phyloP scores from a whole-genome alignment of 2,888 invertebrate genomes.

The Erebia epiphron region DNA sequence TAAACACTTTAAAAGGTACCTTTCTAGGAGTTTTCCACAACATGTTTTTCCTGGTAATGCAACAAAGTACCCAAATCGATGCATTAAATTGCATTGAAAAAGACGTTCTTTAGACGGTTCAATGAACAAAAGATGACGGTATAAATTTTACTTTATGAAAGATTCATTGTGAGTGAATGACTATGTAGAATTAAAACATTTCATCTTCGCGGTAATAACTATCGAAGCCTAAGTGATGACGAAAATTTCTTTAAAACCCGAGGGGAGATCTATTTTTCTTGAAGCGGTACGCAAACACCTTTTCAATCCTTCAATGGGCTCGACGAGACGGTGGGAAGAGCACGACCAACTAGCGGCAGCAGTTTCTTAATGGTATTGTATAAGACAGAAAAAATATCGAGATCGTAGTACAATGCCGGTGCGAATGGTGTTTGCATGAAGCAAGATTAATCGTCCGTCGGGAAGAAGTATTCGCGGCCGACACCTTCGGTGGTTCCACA shows the following conservation, averaged over 20 bases:
- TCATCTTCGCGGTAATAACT: constrained; percentile 74
- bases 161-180: constrained; percentile 75
- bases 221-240: constrained; percentile 81
- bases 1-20: no score
- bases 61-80: constrained; percentile 11
- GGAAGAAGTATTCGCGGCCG: constrained; percentile 63
- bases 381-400: constrained; percentile 79
- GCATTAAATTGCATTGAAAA: constrained; percentile 30
- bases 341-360: constrained; percentile 78
- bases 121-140: constrained; percentile 73
- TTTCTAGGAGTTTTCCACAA: neutral
- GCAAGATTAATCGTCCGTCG: constrained; percentile 79
- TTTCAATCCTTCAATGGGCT: constrained; percentile 79
- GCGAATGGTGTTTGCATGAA: constrained; percentile 64
- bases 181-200: constrained; percentile 80
- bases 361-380: constrained; percentile 80
- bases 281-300: constrained; percentile 80
- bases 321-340: constrained; percentile 66
- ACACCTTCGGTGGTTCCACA: constrained; percentile 62
- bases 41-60: neutral
- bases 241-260: constrained; percentile 66
- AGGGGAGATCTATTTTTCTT: constrained; percentile 79
- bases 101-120: constrained; percentile 33
- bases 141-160: constrained; percentile 63
- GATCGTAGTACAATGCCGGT: constrained; percentile 70